Evolutionary conservation across 2,113 vertebrate genomes (phyloP).

Genomic region (Austrofundulus limnaeus): DNA sequence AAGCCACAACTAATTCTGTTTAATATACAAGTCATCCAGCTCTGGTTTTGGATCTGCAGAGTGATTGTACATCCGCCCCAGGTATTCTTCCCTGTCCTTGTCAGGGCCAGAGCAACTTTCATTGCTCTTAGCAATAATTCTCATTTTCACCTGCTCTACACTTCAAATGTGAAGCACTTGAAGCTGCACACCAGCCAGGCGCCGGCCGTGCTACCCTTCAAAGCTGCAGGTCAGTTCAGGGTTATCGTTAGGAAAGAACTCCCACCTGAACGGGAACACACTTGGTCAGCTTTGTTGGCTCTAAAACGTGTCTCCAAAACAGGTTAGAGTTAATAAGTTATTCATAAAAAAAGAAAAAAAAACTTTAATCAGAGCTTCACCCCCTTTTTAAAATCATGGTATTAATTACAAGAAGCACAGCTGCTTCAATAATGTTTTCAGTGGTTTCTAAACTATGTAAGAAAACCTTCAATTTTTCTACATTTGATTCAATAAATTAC

Average conservation of each 20-base stretch:
- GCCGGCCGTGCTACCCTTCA: constrained; percentile 56
- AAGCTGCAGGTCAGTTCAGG: constrained; percentile 58
- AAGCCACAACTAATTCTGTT: constrained; percentile 5
- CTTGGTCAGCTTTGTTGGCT: constrained; percentile 21
- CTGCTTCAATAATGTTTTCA: constrained; percentile 34
- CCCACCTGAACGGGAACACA: constrained; percentile 8
- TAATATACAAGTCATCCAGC: neutral
- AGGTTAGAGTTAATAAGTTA: neutral
- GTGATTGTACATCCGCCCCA: neutral
- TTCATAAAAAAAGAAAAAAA: neutral
- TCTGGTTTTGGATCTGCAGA: neutral
- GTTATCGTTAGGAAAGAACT: constrained; percentile 30
- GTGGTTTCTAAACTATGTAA: constrained; percentile 10
- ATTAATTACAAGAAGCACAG: constrained; percentile 2
- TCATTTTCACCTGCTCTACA: constrained; percentile 38
- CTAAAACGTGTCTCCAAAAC: constrained; percentile 2
- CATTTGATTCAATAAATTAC: neutral
- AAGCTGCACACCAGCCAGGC: constrained; percentile 39
- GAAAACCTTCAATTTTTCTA: neutral
- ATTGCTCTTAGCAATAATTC: constrained; percentile 47
- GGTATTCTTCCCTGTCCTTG: constrained; percentile 18
- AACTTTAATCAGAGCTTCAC: too few relatives aligned
- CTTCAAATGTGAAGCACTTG: constrained; percentile 37
- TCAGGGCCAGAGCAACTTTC: constrained; percentile 13
- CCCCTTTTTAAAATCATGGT: too few relatives aligned